A percentile compares a stretch with the other conserved stretches of the same genome.
Conservation (phyloP, 2,888 invertebrate species). For the Oligia strigilis region DNA sequence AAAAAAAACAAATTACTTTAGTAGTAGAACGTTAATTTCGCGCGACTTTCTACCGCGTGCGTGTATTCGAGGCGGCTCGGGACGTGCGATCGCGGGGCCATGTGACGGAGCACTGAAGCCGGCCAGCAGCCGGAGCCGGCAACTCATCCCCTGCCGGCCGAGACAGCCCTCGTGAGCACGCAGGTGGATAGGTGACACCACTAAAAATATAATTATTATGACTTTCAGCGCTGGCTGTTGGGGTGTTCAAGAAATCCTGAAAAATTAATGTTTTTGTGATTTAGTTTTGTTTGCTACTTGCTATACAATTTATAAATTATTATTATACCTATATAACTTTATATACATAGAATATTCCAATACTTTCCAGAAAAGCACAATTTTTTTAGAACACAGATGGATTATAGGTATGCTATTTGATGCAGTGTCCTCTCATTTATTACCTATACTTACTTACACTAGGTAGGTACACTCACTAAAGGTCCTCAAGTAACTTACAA, state of each 20-base stretch:
- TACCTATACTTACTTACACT: not conserved
- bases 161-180: conserved; percentile 33
- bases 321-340: no score
- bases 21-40: conserved; percentile 51
- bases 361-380: no score
- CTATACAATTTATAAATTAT: no score
- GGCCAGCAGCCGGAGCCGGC: conserved; percentile 29
- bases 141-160: conserved; percentile 48
- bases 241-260: not conserved
- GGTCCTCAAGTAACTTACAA: not conserved
- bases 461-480: not conserved
- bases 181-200: conserved; percentile 11
- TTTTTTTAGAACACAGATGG: not conserved
- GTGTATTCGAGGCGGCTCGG: conserved; percentile 56
- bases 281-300: not conserved
- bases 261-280: not conserved
- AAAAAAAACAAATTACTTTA: conserved; percentile 41
- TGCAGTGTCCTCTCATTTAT: not conserved
- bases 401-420: not conserved
- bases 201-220: conserved; percentile 15
- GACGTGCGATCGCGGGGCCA: conserved; percentile 75
- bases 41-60: conserved; percentile 75
- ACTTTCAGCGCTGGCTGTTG: not conserved
- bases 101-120: conserved; percentile 73
- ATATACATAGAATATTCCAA: not conserved